Evolutionary conservation across 2,888 invertebrate genomes (phyloP).

Genomic region (Oligia strigilis): DNA sequence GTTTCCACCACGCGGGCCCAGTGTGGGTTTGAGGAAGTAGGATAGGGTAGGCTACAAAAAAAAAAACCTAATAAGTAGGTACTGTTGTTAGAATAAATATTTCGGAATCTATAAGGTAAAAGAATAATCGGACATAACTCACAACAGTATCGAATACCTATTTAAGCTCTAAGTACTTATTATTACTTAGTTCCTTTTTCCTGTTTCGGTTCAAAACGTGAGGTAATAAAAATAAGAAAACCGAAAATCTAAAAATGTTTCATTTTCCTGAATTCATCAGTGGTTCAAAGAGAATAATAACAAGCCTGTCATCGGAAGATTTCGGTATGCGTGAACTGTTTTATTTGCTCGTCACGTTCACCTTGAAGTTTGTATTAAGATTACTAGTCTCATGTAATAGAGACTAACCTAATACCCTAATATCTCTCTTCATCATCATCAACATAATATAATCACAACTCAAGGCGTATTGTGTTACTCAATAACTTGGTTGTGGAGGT

Average conservation of each 20-base stretch:
- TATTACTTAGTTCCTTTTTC: conserved; percentile 21
- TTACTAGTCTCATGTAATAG: background rate
- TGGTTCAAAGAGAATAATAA: conserved; percentile 2
- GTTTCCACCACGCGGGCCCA: too few species aligned
- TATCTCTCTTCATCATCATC: background rate
- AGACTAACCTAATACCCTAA: too few species aligned
- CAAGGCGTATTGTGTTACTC: background rate
- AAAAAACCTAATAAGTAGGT: background rate
- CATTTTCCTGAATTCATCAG: conserved; percentile 21
- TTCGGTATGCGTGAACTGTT: background rate
- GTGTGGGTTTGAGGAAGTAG: background rate
- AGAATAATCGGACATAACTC: conserved; percentile 11
- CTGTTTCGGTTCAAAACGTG: conserved; percentile 21
- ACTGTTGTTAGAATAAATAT: background rate
- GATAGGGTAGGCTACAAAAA: background rate
- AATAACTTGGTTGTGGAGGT: background rate
- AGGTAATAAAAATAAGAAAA: conserved; percentile 34
- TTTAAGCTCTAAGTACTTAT: background rate
- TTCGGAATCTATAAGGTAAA: conserved; percentile 6
- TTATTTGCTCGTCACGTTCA: conserved; percentile 5
- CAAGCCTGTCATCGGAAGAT: conserved; percentile 2
- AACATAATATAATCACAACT: too few species aligned
- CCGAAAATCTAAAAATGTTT: conserved; percentile 11
- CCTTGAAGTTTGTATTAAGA: background rate
- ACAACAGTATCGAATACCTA: background rate